Base-by-base conservation (phyloP, 2,113 vertebrate genomes). In the Brachirus orientalis region DNA sequence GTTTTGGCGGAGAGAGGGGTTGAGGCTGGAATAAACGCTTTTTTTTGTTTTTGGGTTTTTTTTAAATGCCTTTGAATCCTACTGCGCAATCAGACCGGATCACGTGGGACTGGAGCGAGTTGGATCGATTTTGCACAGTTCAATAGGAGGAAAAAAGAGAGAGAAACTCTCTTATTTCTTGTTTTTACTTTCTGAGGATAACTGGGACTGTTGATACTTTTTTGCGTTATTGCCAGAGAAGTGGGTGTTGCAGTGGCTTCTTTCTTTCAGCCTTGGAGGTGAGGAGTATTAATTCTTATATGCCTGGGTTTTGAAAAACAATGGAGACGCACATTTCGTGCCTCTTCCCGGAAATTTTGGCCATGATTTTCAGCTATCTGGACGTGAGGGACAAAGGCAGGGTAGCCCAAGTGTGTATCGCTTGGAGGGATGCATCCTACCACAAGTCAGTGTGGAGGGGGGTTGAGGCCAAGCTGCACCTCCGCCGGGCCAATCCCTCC, bases 301-400 rank as follows among this genome's bases (percentile, higher is more conserved):
- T 91, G 90, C 86, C 83, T 92, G 97, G 97, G 96, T 95, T 95
- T 98, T 99, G 95, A 98, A 96, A 89, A 97, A 99, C 93, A 94
- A 97, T 98, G 96, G 96, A 98, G 95, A 98, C 96, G 88, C 97
- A 98, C 95, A 95, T 98, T 92, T 98, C 96, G 77, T 97, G 96
- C 91, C 91, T 99, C 92, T 99, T 98, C 90, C 97, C 97, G 59
- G 97, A 99, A 95, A 97, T 99, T 86, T 92, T 99, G 89, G 96
- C 97, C 88, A 98, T 99, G 95, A 98, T 98, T 91, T 99, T 99
- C 92, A 95, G 96, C 88, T 98, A 97, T 94, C 93, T 98, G 95
- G 97, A 98, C 83, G 97, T 97, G 78, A 94, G 96, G 90, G 97
- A 99, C 94, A 98, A 98, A 95, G 97, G 97, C 91, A 95, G 96